Conservation (phyloP, 1,140 invertebrate genomes). For the Aphelinus certus region DNA sequence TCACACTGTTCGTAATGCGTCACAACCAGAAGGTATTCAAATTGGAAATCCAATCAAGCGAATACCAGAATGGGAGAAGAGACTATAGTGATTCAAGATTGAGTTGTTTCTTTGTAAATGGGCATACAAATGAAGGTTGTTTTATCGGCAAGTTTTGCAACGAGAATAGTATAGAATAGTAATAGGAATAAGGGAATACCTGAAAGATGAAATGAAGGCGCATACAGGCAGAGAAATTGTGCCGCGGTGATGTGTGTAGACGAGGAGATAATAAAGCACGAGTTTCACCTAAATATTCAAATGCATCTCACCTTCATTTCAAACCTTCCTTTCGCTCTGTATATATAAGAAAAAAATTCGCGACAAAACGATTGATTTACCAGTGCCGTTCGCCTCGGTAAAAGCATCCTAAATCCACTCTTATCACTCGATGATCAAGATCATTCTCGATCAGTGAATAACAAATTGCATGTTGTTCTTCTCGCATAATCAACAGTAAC, state of each 20-base stretch:
- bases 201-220: not conserved
- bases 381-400: no score
- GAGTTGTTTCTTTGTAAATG: not conserved
- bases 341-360: no score
- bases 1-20: not conserved
- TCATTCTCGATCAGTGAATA: no score
- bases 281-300: slow-evolving; percentile 13
- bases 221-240: slow-evolving; percentile 1
- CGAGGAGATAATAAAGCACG: slow-evolving; percentile 24
- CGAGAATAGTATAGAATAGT: not conserved
- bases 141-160: slow-evolving; percentile 16
- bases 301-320: not conserved
- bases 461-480: no score
- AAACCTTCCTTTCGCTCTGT: not conserved
- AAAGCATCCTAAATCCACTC: no score
- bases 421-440: no score
- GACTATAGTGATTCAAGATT: not conserved
- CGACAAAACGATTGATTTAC: no score
- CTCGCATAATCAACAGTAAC: no score
- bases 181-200: not conserved
- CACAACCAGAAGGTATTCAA: slow-evolving; percentile 17
- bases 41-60: slow-evolving; percentile 11
- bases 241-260: slow-evolving; percentile 9
- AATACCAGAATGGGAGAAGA: slow-evolving; percentile 1
- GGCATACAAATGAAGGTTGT: slow-evolving; percentile 9